Evolutionary conservation across 2,888 invertebrate genomes (phyloP).

Genomic region (Brachylomia viminalis): DNA sequence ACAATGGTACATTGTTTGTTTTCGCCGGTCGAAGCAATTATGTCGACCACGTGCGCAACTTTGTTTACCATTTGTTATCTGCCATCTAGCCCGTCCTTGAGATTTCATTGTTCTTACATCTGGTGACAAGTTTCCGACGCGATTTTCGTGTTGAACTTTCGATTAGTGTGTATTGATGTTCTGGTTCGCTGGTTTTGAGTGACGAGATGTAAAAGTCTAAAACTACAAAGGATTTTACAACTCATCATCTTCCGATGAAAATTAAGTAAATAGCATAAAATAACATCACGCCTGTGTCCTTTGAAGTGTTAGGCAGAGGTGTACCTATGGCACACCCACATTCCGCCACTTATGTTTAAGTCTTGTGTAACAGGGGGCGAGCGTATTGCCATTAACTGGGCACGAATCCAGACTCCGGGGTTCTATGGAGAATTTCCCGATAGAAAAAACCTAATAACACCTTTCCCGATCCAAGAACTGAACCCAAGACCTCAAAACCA

Average conservation of each 20-base stretch:
- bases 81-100: constrained; percentile 83
- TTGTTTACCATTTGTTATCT: constrained; percentile 86
- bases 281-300: too few species aligned
- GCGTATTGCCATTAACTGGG: too few species aligned
- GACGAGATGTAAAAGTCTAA: background rate
- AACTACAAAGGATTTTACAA: too few species aligned
- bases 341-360: too few species aligned
- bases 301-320: too few species aligned
- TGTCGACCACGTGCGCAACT: constrained; percentile 79
- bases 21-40: constrained; percentile 81
- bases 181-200: constrained; percentile 12
- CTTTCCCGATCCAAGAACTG: too few species aligned
- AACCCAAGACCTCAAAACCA: too few species aligned
- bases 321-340: too few species aligned
- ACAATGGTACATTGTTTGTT: constrained; percentile 86
- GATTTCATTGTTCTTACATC: constrained; percentile 69
- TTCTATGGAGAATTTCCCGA: too few species aligned
- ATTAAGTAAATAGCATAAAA: background rate
- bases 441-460: too few species aligned
- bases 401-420: too few species aligned
- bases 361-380: too few species aligned
- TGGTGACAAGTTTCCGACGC: constrained; percentile 68
- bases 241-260: background rate
- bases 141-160: constrained; percentile 65
- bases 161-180: constrained; percentile 54